Percentiles rank a stretch among this genome's conserved stretches.
These are phyloP conservation scores for Parelbella ahira DNA, from an alignment of 2,888 invertebrate genomes.

Conservation along the genomic window DNA sequence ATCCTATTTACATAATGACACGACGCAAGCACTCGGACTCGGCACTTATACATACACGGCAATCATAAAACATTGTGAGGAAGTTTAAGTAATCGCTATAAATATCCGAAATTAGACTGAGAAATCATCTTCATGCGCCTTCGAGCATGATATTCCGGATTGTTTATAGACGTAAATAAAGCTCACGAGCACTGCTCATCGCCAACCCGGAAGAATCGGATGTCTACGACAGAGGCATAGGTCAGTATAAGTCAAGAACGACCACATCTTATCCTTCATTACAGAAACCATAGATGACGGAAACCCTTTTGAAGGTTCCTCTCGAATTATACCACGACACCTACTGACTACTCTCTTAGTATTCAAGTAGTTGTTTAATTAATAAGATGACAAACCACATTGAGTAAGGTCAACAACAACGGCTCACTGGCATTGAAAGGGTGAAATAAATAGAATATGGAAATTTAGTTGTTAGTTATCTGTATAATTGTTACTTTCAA, in stretches of 20 bases:
- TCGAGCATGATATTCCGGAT: constrained; percentile 1
- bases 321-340: constrained; percentile 27
- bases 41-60: too few relatives aligned
- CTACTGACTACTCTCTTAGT: constrained; percentile 8
- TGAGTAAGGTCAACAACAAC: constrained; percentile 16
- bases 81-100: background rate
- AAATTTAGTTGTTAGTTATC: too few relatives aligned
- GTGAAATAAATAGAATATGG: background rate
- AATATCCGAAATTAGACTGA: constrained; percentile 1
- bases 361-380: constrained; percentile 24
- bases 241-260: constrained; percentile 61
- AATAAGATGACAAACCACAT: constrained; percentile 9
- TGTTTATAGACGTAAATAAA: too few relatives aligned
- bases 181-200: constrained; percentile 2
- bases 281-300: constrained; percentile 46
- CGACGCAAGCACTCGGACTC: too few relatives aligned
- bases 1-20: too few relatives aligned
- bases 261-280: constrained; percentile 50
- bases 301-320: constrained; percentile 39
- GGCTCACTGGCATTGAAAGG: background rate
- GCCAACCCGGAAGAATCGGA: constrained; percentile 27
- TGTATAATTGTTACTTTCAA: too few relatives aligned
- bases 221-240: constrained; percentile 13
- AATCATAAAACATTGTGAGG: too few relatives aligned
- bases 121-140: background rate